Percentiles rank a stretch among this genome's conserved stretches.
These are phyloP conservation scores for Myripristis murdjan DNA, from an alignment of 2,797 vertebrate species.

Conservation along the genomic window DNA sequence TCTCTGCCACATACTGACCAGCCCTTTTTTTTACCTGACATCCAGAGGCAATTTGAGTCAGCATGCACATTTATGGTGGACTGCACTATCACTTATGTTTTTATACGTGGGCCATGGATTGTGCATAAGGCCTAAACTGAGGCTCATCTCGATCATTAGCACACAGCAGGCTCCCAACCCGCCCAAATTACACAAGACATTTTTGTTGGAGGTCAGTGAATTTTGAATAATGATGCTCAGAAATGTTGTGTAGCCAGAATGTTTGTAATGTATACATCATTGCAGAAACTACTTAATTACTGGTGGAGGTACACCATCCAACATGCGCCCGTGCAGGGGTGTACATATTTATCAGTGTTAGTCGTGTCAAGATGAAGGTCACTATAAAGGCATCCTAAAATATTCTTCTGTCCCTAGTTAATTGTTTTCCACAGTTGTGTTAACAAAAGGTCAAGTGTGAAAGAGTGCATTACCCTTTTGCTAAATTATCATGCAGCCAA, in stretches of 20 bases:
- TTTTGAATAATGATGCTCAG: conserved; percentile 1
- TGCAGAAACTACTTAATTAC: too few relatives aligned
- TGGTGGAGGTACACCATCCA: too few relatives aligned
- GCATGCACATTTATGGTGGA: not conserved
- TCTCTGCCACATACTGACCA: conserved; percentile 45
- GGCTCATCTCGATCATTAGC: not conserved
- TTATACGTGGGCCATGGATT: too few relatives aligned
- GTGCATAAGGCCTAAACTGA: not conserved
- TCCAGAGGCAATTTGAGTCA: conserved; percentile 7
- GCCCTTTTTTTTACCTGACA: conserved; percentile 23
- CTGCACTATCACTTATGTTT: not conserved
- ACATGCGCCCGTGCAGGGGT: not conserved
- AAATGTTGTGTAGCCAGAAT: not conserved
- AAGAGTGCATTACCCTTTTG: conserved; percentile 13
- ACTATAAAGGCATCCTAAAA: not conserved
- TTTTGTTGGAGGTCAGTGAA: not conserved
- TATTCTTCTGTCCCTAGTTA: conserved; percentile 9
- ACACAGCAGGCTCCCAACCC: not conserved
- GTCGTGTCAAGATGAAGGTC: conserved; percentile 6
- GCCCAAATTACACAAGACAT: not conserved
- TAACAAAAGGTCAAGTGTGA: conserved; percentile 38
- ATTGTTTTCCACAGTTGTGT: conserved; percentile 27
- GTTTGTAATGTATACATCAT: not conserved
- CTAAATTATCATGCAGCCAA: conserved; percentile 21
- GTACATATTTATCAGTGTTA: not conserved